Evolutionary conservation across 2,797 vertebrate species (phyloP), one percentile per base, ranked within the genome.

Genomic region (Phoeniculus purpureus): DNA sequence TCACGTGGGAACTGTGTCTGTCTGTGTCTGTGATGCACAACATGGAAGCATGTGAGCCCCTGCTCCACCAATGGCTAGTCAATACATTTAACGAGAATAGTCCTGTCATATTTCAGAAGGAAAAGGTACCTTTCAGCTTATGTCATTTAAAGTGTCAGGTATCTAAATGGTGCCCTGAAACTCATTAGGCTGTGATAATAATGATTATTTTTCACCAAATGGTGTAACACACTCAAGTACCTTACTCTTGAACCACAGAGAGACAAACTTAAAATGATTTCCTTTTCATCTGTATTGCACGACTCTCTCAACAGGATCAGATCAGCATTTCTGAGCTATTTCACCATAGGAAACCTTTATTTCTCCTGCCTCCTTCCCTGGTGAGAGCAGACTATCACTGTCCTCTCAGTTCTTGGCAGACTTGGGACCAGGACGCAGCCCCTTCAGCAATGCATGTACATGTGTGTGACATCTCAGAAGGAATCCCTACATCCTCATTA

Each of bases 391-490:
- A 21, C 13, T 56, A 5, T 19, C 1, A 4, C n/a, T 29, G 5
- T 6, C 21, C 14, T 56, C 25, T 60, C 29, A 47, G 56, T 27
- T 31, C 31, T 7, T 40, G 23, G 20, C 60, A 79, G 37, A 15
- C 5, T 20, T 26, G 3, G 19, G 9, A 9, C 34, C 15, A 22
- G 55, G n/a, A 43, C 1, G 0, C 0, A 3, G 13, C 14, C 14
- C 45, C 26, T 54, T 51, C 45, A 67, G 27, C 10, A 58, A 14
- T 5, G 16, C 10, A 48, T 59, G 5, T 25, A 65, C 15, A 20
- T 6, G 7, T 2, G 1, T 19, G 31, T 70, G 60, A 43, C 67
- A 55, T 3, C 6, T 20, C 19, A 2, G 2, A 34, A 68, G 40
- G 13, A 6, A 78, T 20, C 29, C 52, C 1, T 2, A 15, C 10